phyloP scores from a whole-genome alignment of 2,888 invertebrate genomes.

The Piscicola geometra region DNA sequence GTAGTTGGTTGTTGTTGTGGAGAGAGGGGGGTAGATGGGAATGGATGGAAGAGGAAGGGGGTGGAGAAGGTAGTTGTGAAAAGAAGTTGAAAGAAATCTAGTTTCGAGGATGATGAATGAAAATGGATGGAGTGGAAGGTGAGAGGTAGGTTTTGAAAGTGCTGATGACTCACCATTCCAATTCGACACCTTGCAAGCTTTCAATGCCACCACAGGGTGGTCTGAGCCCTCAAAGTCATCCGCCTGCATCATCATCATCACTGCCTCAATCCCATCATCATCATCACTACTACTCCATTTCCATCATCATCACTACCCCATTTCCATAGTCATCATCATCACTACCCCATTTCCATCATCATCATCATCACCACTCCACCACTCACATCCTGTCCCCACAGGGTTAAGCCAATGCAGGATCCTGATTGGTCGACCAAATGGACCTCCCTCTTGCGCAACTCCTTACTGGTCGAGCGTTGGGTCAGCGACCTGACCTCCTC shows the following conservation, averaged over 20 bases:
- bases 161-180: conserved; percentile 64
- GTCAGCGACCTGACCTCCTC: conserved; percentile 70
- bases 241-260: conserved; percentile 60
- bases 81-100: background rate
- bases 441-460: conserved; percentile 83
- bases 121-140: too few species aligned
- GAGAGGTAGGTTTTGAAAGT: too few species aligned
- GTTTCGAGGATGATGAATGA: too few species aligned
- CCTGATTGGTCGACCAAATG: conserved; percentile 78
- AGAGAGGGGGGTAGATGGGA: too few species aligned
- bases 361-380: background rate
- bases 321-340: background rate
- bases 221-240: conserved; percentile 72
- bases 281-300: background rate
- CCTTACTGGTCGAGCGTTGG: conserved; percentile 70
- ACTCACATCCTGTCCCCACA: conserved; percentile 73
- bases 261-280: too few species aligned
- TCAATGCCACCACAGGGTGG: conserved; percentile 78
- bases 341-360: conserved; percentile 2
- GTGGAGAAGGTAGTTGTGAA: background rate
- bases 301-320: conserved; percentile 3
- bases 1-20: background rate
- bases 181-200: conserved; percentile 78
- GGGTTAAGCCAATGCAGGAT: conserved; percentile 71
- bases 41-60: background rate